A percentile compares a stretch with the other conserved stretches of the same genome.
phyloP scores from a whole-genome alignment of 2,113 vertebrate genomes.

The Mohoua ochrocephala region DNA sequence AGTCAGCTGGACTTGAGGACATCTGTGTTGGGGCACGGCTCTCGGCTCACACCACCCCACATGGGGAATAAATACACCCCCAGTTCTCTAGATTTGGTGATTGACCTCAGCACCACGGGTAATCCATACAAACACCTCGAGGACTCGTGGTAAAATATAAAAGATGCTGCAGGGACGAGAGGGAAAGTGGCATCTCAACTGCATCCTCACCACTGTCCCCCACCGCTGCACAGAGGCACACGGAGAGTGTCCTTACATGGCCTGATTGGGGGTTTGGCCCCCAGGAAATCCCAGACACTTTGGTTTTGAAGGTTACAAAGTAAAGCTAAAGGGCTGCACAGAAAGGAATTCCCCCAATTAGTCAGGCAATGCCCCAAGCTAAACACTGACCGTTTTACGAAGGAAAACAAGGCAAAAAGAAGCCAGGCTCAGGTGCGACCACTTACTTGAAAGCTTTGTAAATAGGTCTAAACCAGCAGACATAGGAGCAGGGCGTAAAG shows the following conservation, averaged over 20 bases:
- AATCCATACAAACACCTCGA: neutral
- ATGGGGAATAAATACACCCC: neutral
- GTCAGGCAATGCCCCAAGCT: neutral
- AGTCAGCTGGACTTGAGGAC: neutral
- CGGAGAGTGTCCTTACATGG: fast-evolving
- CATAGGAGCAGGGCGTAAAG: slow-evolving; percentile 98
- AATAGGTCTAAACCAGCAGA: slow-evolving; percentile 98
- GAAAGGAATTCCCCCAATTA: neutral
- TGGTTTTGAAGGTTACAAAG: neutral
- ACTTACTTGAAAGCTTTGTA: slow-evolving; percentile 99
- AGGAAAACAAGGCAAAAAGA: neutral
- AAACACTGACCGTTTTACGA: neutral
- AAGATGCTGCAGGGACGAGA: neutral
- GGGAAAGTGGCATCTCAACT: neutral
- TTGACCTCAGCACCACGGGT: neutral
- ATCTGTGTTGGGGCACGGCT: fast-evolving
- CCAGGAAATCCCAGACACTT: neutral
- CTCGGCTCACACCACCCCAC: fast-evolving
- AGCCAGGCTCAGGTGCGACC: neutral
- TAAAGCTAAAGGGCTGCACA: neutral
- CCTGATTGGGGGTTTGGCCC: neutral
- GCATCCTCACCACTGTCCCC: neutral
- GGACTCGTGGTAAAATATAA: fast-evolving
- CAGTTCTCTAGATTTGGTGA: neutral
- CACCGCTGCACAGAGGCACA: fast-evolving